Evolutionary conservation across 2,113 vertebrate species (phyloP).

Genomic region (Pterocles burchelli): DNA sequence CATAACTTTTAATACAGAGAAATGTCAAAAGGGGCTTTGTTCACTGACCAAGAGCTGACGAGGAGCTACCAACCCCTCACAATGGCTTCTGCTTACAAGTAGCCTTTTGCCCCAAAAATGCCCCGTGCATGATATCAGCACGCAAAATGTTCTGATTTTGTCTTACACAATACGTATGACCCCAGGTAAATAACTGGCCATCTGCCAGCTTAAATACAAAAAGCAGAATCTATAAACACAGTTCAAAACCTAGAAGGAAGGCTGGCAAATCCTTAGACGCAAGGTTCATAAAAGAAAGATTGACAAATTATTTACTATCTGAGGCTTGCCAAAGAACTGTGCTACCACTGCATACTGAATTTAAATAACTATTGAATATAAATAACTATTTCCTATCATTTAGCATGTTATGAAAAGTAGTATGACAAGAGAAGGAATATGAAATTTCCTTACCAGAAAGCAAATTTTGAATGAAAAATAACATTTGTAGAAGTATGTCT

Average conservation of each 20-base stretch:
- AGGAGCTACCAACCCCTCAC: background rate
- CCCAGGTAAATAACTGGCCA: slow-evolving; percentile 33
- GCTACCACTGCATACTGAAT: background rate
- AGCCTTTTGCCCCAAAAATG: background rate
- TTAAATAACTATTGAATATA: background rate
- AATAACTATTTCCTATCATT: background rate
- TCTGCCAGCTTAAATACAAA: slow-evolving; percentile 23
- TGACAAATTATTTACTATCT: slow-evolving; percentile 26
- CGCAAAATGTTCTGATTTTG: background rate
- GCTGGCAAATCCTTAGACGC: background rate
- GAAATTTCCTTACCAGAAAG: background rate
- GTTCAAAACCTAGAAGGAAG: slow-evolving; percentile 18
- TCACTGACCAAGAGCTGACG: background rate
- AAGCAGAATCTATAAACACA: background rate
- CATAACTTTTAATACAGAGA: background rate
- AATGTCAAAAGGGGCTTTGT: slow-evolving; percentile 43
- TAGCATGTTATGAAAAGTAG: background rate
- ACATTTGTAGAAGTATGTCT: background rate
- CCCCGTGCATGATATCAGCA: background rate
- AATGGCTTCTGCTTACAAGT: background rate
- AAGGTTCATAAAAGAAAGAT: background rate
- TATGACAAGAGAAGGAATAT: background rate
- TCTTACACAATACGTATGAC: background rate
- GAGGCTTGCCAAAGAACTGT: background rate
- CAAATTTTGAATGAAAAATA: background rate